Base-by-base conservation (phyloP, 2,113 vertebrate species). In the Oostethus manadensis region DNA sequence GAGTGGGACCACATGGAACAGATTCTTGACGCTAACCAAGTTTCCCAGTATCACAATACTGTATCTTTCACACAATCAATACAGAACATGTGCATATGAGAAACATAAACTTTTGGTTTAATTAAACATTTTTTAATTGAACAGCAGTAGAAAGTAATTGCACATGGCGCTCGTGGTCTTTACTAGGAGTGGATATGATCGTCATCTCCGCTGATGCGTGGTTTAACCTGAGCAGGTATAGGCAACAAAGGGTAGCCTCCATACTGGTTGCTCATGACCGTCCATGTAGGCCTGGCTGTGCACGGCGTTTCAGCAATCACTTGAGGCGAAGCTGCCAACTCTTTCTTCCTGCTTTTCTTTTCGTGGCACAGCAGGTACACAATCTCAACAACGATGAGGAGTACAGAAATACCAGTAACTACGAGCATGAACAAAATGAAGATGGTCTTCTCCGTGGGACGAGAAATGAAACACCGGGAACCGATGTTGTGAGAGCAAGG, bases 341-440 rank as follows among this genome's bases (percentile, higher is more conserved):
- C 4, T 20, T 69, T 59, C 48, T 23, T 68, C 2, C 6, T 8
- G 0, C 48, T 2, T 54, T 56, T 66, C 0, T 78, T 87, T 66
- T 81, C 90, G 66, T 79, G 91, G 86, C 92, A 93, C 51, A 91
- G 81, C 74, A 98, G 66, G 77, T 97, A 93, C 62, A 93, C 90
- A 0, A 96, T 65, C 66, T 98, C 94, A 0, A 89, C 69, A 42
- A 98, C 71, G 38, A 92, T 98, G 51, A 98, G 91, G 15, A 93
- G 79, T 1, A 97, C 89, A 0, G 95, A 98, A 40, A 97, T 68
- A 0, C 82, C 91, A 0, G 93, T 91, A 65, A 96, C 94, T 0
- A 84, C 92, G 68, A 96, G 74, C 95, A 97, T 97, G 61, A 97
- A 97, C 49, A 96, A 60, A 23, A 86, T 86, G 44, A 90, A 90